Base-by-base conservation (phyloP, 2,113 vertebrate genomes). In the Mesoclemmys tuberculata region DNA sequence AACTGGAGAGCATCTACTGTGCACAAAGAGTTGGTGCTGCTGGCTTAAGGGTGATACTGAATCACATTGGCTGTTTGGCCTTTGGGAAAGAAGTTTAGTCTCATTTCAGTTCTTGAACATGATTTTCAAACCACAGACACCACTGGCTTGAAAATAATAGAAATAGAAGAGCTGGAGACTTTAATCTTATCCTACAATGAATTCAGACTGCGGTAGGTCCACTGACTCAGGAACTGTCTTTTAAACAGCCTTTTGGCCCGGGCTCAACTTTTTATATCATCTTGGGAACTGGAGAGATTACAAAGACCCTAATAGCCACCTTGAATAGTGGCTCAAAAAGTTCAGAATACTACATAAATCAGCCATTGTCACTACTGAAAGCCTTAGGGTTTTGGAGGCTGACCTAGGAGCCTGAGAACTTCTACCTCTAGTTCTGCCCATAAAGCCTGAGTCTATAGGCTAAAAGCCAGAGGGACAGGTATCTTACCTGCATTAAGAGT, bases 81-180 rank as follows among this genome's bases (percentile, higher is more conserved):
- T 75, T 75, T 83, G 12, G 49, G 35, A 64, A 16, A 7, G 41
- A 41, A 88, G 46, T 16, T 82, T 12, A 1, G 12, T 77, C 35
- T 93, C 5, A 0, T 10, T 86, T 93, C 38, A 46, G 11, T 74
- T 91, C 5, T 19, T 90, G 0, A 0, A 5, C 0, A 87, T n/a
- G 8, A 90, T 77, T 6, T 16, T 77, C 74, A 77, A 44, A 6
- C 29, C 21, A 46, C 26, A 18, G 0, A 0, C 54, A 85, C 49
- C 1, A 0, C 26, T 10, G 75, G 29, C 0, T 1, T 1, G 38
- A n/a, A n/a, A n/a, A n/a, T n/a, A n/a, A n/a, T n/a, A n/a, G 9
- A 82, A 84, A 6, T 29, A 44, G 7, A 84, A 10, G 8, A 19
- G 9, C 21, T 29, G 10, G 14, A 24, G 1, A 1, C 38, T 75